Evolutionary conservation across 2,888 invertebrate species (phyloP).

Genomic region (Octonoba sinensis): DNA sequence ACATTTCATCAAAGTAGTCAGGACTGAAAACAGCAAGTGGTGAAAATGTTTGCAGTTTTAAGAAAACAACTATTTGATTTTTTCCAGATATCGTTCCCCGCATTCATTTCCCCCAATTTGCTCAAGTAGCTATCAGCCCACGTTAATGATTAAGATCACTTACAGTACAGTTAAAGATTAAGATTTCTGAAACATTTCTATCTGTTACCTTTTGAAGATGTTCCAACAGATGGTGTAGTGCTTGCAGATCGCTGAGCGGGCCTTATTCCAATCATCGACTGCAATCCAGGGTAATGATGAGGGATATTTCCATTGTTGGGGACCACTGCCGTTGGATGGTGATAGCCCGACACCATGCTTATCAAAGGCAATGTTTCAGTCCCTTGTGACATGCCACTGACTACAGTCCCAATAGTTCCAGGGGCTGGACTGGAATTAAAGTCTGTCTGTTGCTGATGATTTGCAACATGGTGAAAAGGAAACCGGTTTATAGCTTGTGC

Average conservation of each 20-base stretch:
- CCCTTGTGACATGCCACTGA: conserved; percentile 36
- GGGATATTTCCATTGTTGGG: conserved; percentile 48
- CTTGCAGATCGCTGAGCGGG: conserved; percentile 68
- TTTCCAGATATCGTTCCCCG: too few species aligned
- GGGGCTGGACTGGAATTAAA: conserved; percentile 40
- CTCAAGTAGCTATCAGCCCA: too few species aligned
- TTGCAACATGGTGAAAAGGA: conserved; percentile 44
- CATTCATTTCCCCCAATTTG: too few species aligned
- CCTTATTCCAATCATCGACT: conserved; percentile 59
- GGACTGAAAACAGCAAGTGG: too few species aligned
- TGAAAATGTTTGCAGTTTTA: too few species aligned
- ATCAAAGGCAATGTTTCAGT: conserved; percentile 50
- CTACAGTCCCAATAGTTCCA: conserved; percentile 38
- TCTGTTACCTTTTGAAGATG: conserved; percentile 69
- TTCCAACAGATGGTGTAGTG: conserved; percentile 69
- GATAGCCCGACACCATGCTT: conserved; percentile 50
- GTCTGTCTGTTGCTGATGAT: conserved; percentile 54
- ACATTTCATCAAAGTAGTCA: too few species aligned
- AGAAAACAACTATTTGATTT: too few species aligned
- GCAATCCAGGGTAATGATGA: conserved; percentile 51
- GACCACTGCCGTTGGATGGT: conserved; percentile 38
- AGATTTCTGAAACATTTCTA: neutral
- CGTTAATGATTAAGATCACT: too few species aligned
- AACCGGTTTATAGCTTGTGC: conserved; percentile 30
- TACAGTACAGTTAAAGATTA: too few species aligned